Evolutionary conservation across 2,797 vertebrate species (phyloP).

Genomic region (Sciurus vulgaris): DNA sequence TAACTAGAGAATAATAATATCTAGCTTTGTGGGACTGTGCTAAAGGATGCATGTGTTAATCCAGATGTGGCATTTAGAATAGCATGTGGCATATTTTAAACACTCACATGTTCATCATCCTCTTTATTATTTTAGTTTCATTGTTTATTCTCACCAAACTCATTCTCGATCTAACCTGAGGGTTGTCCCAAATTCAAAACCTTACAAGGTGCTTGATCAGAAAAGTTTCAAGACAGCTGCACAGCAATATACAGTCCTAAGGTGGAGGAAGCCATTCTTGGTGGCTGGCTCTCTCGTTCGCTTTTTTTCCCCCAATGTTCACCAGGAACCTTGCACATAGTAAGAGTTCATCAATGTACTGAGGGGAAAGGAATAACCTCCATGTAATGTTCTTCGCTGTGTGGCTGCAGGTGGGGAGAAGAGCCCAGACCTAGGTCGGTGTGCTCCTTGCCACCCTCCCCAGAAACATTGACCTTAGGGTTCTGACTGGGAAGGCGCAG

Average conservation of each 20-base stretch:
- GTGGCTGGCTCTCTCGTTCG: background rate
- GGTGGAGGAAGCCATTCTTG: background rate
- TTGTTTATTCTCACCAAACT: constrained; percentile 13
- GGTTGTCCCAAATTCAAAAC: background rate
- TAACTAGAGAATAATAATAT: background rate
- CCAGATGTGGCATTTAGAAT: background rate
- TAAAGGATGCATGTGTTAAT: background rate
- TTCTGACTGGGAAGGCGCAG: background rate
- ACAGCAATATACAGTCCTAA: background rate
- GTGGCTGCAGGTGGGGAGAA: background rate
- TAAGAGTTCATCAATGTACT: background rate
- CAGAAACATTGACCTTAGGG: background rate
- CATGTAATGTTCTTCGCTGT: background rate
- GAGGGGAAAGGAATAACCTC: background rate
- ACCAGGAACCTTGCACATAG: background rate
- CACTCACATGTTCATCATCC: background rate
- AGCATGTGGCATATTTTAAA: background rate
- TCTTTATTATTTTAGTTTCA: background rate
- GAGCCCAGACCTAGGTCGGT: background rate
- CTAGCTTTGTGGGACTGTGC: background rate
- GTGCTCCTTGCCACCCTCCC: background rate
- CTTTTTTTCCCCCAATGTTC: background rate
- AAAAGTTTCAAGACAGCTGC: background rate
- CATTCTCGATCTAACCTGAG: background rate
- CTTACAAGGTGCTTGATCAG: background rate